phyloP scores from a whole-genome alignment of 2,797 vertebrate genomes.

The Cygnus olor region DNA sequence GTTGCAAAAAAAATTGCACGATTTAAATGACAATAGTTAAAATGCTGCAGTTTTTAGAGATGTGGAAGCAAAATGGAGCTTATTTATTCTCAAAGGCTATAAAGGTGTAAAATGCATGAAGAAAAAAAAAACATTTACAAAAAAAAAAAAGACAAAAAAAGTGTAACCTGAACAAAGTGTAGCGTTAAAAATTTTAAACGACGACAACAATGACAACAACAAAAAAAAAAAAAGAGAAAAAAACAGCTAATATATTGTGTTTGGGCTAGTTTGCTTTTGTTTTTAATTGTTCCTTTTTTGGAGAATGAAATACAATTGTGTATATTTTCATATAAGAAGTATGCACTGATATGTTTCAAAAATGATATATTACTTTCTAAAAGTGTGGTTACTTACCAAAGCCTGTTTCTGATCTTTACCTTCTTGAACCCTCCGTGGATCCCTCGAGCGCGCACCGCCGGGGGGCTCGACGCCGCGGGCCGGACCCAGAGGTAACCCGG shows the following conservation, averaged over 20 bases:
- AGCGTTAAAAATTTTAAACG: conserved; percentile 85
- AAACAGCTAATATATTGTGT: conserved; percentile 97
- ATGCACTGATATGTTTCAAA: conserved; percentile 96
- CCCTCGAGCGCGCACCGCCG: neutral
- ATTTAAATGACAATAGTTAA: conserved; percentile 86
- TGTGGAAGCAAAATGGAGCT: conserved; percentile 75
- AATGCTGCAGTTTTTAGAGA: conserved; percentile 94
- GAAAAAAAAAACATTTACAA: conserved; percentile 75
- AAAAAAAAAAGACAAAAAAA: conserved; percentile 83
- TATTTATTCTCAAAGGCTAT: conserved; percentile 81
- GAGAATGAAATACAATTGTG: conserved; percentile 96
- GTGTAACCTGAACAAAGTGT: conserved; percentile 86
- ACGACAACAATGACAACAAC: conserved; percentile 44
- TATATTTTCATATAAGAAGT: conserved; percentile 98
- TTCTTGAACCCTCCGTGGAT: conserved; percentile 73
- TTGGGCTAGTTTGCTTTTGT: conserved; percentile 91
- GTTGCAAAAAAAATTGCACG: conserved; percentile 90
- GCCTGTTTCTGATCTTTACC: conserved; percentile 91
- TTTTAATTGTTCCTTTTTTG: conserved; percentile 85
- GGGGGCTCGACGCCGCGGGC: neutral
- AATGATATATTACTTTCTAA: conserved; percentile 91
- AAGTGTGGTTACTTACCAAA: conserved; percentile 95
- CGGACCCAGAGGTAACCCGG: neutral
- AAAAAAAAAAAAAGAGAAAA: conserved; percentile 58
- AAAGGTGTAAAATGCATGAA: conserved; percentile 87